A percentile compares a stretch with the other conserved stretches of the same genome.
phyloP scores from a whole-genome alignment of 2,113 vertebrate species.

The Syngnathus floridae region DNA sequence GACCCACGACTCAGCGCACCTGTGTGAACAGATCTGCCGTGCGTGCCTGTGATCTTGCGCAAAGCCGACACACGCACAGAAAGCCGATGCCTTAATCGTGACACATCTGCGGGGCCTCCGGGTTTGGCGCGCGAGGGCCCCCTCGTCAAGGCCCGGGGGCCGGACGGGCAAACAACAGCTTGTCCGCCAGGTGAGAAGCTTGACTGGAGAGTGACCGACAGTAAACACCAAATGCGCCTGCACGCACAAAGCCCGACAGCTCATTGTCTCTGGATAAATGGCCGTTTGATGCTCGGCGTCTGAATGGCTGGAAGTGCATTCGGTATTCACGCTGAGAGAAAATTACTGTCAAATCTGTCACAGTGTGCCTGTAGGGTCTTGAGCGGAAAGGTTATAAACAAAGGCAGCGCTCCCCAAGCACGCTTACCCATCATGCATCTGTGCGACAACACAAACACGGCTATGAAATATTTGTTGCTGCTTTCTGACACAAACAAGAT shows the following conservation, averaged over 20 bases:
- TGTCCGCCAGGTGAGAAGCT: slow-evolving; percentile 59
- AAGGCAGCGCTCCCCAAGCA: slow-evolving; percentile 14
- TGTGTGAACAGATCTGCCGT: slow-evolving; percentile 67
- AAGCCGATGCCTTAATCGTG: slow-evolving; percentile 49
- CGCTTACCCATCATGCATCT: not conserved
- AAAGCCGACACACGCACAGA: slow-evolving; percentile 46
- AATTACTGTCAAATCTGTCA: slow-evolving; percentile 50
- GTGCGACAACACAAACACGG: slow-evolving; percentile 6
- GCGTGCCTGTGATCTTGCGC: slow-evolving; percentile 37
- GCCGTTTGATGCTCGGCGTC: slow-evolving; percentile 28
- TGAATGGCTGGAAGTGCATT: slow-evolving; percentile 44
- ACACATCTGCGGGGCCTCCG: slow-evolving; percentile 62
- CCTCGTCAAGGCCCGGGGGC: slow-evolving; percentile 41
- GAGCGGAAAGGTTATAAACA: slow-evolving; percentile 44
- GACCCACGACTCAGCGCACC: slow-evolving; percentile 47
- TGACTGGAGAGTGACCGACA: slow-evolving; percentile 28
- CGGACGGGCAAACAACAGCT: slow-evolving; percentile 57
- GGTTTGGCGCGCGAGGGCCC: slow-evolving; percentile 52
- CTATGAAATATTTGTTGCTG: slow-evolving; percentile 3
- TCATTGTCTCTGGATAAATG: slow-evolving; percentile 36
- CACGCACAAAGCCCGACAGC: slow-evolving; percentile 23
- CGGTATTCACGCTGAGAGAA: slow-evolving; percentile 45
- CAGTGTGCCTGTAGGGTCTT: slow-evolving; percentile 37
- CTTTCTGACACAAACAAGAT: slow-evolving; percentile 3
- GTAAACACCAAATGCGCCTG: slow-evolving; percentile 26